Conservation (phyloP, 2,113 vertebrate species). For the Mixornis gularis region DNA sequence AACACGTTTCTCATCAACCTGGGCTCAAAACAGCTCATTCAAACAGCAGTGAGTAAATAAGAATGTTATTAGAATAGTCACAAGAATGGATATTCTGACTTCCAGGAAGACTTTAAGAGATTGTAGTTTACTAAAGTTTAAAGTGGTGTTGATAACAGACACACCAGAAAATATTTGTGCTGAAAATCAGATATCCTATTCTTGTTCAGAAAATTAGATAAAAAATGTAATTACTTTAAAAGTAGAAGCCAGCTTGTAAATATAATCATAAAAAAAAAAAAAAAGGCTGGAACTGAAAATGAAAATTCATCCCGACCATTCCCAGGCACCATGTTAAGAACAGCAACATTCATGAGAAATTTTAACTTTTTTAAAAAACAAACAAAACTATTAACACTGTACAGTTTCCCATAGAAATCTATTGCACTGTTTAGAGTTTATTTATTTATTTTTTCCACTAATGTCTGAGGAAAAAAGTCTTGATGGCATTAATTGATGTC, state of each 20-base stretch:
- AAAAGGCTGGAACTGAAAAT: background rate
- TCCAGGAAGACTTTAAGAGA: background rate
- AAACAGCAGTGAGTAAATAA: background rate
- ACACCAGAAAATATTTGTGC: background rate
- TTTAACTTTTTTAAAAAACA: background rate
- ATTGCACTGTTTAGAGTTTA: background rate
- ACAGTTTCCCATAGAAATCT: background rate
- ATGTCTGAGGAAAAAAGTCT: background rate
- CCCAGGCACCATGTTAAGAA: background rate
- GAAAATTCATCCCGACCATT: background rate
- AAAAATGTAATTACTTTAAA: background rate
- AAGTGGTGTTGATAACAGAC: background rate
- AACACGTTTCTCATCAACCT: background rate
- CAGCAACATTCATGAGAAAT: background rate
- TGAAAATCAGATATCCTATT: background rate
- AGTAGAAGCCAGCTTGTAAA: background rate
- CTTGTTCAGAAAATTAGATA: background rate
- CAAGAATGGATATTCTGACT: background rate
- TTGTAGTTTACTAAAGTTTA: background rate
- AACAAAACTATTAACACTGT: background rate
- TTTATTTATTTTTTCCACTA: background rate
- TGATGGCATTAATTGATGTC: background rate
- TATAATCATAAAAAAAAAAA: background rate
- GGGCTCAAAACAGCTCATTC: background rate
- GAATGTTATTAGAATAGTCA: background rate